Evolutionary conservation across 2,113 vertebrate genomes (phyloP).

Genomic region (Gobius niger): DNA sequence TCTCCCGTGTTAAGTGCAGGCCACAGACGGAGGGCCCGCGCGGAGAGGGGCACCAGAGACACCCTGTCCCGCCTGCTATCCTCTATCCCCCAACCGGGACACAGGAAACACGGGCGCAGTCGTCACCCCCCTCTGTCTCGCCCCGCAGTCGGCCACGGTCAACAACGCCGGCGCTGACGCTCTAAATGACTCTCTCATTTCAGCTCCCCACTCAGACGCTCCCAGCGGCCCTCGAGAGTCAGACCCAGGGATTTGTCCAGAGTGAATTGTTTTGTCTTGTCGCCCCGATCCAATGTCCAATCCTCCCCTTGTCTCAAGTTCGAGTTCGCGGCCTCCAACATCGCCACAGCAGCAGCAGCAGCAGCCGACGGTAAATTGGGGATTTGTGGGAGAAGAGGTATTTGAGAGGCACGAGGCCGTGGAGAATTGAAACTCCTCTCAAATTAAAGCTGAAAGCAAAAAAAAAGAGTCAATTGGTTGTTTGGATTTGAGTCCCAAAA

Average conservation of each 20-base stretch:
- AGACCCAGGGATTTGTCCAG: conserved; percentile 65
- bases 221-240: conserved; percentile 68
- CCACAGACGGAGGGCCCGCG: conserved; percentile 72
- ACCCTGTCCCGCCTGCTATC: conserved; percentile 68
- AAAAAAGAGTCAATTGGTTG: conserved; percentile 8
- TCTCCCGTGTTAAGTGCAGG: conserved; percentile 78
- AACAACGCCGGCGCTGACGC: conserved; percentile 56
- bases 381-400: conserved; percentile 42
- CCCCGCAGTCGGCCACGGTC: conserved; percentile 42
- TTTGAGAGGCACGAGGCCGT: conserved; percentile 31
- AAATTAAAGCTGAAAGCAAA: neutral
- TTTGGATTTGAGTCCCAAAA: conserved; percentile 5
- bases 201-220: conserved; percentile 55
- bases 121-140: conserved; percentile 56
- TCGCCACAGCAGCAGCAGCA: conserved; percentile 8
- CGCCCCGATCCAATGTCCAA: conserved; percentile 21
- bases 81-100: conserved; percentile 33
- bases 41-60: conserved; percentile 68
- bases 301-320: conserved; percentile 59
- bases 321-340: conserved; percentile 45
- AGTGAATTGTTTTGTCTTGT: conserved; percentile 75
- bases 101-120: conserved; percentile 68
- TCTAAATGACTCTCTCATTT: conserved; percentile 68
- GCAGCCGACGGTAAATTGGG: conserved; percentile 41
- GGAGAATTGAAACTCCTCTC: conserved; percentile 24